A percentile compares a stretch with the other conserved stretches of the same genome.
These are phyloP conservation scores for Pseudomyrmex gracilis DNA, from an alignment of 1,140 invertebrate species.

Conservation along the genomic window DNA sequence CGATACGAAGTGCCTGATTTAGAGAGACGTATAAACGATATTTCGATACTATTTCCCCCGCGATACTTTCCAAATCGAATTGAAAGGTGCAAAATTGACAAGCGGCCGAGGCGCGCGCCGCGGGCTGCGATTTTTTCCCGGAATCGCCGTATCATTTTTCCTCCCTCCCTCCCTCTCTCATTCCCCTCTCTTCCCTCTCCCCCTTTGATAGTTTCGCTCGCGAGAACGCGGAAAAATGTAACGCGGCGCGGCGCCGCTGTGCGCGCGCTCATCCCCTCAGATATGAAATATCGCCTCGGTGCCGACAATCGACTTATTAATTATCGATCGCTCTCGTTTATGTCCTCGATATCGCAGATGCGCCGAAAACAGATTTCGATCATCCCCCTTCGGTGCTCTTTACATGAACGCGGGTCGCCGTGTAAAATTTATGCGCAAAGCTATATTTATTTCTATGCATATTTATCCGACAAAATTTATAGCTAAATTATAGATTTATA, in stretches of 20 bases:
- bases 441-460: conserved; percentile 59
- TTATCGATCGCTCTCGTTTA: conserved; percentile 52
- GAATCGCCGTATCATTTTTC: conserved; percentile 60
- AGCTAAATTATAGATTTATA: conserved; percentile 35
- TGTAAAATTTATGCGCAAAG: conserved; percentile 48
- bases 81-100: conserved; percentile 66
- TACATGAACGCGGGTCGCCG: neutral
- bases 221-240: conserved; percentile 60
- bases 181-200: too few relatives aligned
- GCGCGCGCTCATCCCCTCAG: conserved; percentile 45
- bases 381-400: conserved; percentile 1
- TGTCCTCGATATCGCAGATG: conserved; percentile 55
- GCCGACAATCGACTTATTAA: conserved; percentile 60
- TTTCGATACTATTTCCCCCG: conserved; percentile 71
- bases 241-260: conserved; percentile 5
- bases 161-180: neutral
- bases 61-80: conserved; percentile 66
- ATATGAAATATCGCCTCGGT: conserved; percentile 58
- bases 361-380: conserved; percentile 54
- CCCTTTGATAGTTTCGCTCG: conserved; percentile 43
- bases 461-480: conserved; percentile 56
- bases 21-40: conserved; percentile 75
- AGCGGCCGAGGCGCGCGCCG: conserved; percentile 49
- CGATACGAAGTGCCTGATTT: conserved; percentile 73
- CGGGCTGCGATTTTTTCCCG: conserved; percentile 53